Evolutionary conservation across 2,113 vertebrate genomes (phyloP), one percentile per base, ranked within the genome.

Genomic region (Megalops atlanticus): DNA sequence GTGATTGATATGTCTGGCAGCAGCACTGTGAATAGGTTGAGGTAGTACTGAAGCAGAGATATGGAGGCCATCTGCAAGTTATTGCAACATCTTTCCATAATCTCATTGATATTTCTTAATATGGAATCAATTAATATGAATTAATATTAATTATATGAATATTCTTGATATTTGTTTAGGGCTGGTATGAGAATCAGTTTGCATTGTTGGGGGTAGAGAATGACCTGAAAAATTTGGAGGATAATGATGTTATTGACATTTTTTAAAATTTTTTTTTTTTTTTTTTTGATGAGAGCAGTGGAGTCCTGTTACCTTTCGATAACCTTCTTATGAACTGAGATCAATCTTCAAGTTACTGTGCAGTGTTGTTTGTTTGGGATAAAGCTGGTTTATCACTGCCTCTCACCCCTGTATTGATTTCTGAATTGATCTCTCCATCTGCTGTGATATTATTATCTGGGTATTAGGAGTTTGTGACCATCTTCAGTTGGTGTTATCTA

Each of bases 401-500:
- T 76, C 74, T 76, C 12, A 31, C n/a, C n/a, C 40, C n/a, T 1
- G 6, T 47, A 76, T 76, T 18, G 74, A 76, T 47, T 76, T 76
- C n/a, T 16, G 74, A 41, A 74, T 74, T 74, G 24, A 76, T 76
- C 69, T 71, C 35, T 71, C 74, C 74, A 76, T 76, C 40, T 76
- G 74, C 74, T 76, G 43, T 76, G 74, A 49, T 76, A 76, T 76
- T 76, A 76, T 76, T 76, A 47, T 47, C 41, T 7, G 43, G 31
- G 31, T 35, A n/a, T 76, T n/a, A 49, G 74, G 74, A 16, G 49
- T 49, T 49, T 47, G 41, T 38, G 74, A 76, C 40, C n/a, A 76
- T 47, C 43, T 76, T 76, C 74, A 76, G 49, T 76, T 76, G 49
- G 41, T 16, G 74, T 76, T 76, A 76, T 76, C 74, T 76, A 12